Percentiles rank a stretch among this genome's conserved stretches.
Conservation (phyloP, 2,888 invertebrate species). For the Plebejus anna region DNA sequence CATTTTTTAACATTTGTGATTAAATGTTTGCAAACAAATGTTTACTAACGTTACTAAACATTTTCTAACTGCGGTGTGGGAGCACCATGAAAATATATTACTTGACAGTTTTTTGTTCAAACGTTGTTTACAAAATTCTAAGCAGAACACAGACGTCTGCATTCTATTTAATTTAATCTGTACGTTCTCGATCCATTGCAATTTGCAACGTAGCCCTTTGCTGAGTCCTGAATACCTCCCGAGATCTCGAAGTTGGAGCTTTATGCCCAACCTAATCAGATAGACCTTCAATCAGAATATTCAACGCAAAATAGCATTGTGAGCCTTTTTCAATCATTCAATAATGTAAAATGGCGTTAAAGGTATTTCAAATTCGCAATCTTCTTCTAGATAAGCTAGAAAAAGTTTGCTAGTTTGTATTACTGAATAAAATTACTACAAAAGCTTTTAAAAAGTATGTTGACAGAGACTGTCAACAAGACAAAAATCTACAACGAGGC, state of each 20-base stretch:
- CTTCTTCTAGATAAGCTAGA: too few species aligned
- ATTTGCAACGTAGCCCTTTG: constrained; percentile 5
- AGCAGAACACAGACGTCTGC: not conserved
- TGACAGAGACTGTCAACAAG: too few species aligned
- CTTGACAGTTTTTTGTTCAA: too few species aligned
- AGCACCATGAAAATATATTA: too few species aligned
- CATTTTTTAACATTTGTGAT: too few species aligned
- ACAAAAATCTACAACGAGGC: too few species aligned
- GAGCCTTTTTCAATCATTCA: not conserved
- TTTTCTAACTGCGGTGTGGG: too few species aligned
- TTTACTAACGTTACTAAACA: too few species aligned
- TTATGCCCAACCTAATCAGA: constrained; percentile 6
- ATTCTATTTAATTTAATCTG: not conserved
- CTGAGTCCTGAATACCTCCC: constrained; percentile 4
- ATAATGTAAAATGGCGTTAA: not conserved
- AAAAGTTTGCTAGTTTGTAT: too few species aligned
- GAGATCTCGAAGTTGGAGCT: constrained; percentile 1
- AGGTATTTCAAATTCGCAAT: not conserved
- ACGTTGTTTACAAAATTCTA: not conserved
- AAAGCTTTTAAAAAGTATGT: too few species aligned
- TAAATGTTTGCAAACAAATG: too few species aligned
- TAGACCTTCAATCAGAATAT: not conserved
- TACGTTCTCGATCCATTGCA: not conserved
- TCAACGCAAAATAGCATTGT: not conserved
- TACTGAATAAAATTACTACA: too few species aligned